Evolutionary conservation across 2,113 vertebrate species (phyloP).

Genomic region (Nannospalax galili): DNA sequence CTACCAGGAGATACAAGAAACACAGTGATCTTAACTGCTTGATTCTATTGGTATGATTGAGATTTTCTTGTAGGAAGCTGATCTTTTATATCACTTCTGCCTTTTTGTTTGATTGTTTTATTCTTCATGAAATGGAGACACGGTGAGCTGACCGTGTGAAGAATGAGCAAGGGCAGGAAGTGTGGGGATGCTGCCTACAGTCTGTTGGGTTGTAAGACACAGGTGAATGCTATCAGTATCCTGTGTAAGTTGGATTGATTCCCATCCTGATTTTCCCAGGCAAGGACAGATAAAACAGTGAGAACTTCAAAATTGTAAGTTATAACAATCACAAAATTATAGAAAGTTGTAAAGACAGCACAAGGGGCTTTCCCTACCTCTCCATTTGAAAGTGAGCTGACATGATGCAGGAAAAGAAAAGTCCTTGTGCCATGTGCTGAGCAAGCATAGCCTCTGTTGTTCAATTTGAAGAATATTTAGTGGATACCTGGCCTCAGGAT

Average conservation of each 20-base stretch:
- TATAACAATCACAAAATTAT: neutral
- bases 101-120: neutral
- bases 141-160: neutral
- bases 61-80: neutral
- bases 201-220: neutral
- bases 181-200: neutral
- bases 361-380: too few species aligned
- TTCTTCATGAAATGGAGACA: neutral
- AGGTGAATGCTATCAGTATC: neutral
- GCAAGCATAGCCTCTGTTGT: neutral
- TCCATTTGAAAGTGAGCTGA: neutral
- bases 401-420: neutral
- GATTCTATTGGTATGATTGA: neutral
- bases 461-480: neutral
- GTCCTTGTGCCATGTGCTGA: neutral
- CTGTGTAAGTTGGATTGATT: neutral
- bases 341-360: too few species aligned
- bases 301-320: neutral
- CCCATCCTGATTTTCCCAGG: neutral
- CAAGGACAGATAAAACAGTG: neutral
- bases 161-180: neutral
- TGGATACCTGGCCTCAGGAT: neutral
- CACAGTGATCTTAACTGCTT: neutral
- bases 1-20: neutral
- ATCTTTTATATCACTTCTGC: neutral